These are phyloP conservation scores for Archilochus colubris DNA, from an alignment of 2,113 vertebrate genomes.

Conservation along the genomic window DNA sequence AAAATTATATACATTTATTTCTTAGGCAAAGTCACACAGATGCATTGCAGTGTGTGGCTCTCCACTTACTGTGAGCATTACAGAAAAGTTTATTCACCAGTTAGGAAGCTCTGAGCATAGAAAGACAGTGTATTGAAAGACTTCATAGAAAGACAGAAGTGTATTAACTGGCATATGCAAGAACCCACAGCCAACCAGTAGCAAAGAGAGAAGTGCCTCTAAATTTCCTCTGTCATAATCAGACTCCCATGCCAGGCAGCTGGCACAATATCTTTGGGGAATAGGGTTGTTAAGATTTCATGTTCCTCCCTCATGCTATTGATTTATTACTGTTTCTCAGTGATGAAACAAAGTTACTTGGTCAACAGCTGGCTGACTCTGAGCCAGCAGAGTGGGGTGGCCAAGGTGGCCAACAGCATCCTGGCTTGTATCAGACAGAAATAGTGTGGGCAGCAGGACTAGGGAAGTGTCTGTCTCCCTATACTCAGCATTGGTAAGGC, in stretches of 20 bases:
- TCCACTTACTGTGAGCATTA: neutral
- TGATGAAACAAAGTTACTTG: neutral
- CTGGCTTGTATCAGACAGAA: neutral
- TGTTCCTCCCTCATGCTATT: neutral
- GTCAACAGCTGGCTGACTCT: neutral
- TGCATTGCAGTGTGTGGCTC: rapidly evolving
- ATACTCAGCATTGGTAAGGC: neutral
- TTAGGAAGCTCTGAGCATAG: neutral
- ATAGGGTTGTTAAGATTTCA: neutral
- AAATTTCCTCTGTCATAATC: neutral
- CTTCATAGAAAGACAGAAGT: neutral
- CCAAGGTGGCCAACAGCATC: neutral
- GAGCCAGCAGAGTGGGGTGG: neutral
- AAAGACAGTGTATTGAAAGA: neutral
- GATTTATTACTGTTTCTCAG: neutral
- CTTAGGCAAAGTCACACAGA: rapidly evolving
- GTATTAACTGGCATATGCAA: neutral
- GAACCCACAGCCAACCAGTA: neutral
- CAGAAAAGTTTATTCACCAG: neutral
- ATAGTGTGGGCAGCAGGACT: neutral
- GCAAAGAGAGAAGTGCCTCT: neutral
- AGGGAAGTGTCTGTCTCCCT: neutral
- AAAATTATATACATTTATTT: neutral
- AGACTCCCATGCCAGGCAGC: neutral
- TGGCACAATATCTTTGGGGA: neutral